These are phyloP conservation scores for Craterocephalus amniculus DNA, from an alignment of 2,797 vertebrate species.

Conservation along the genomic window DNA sequence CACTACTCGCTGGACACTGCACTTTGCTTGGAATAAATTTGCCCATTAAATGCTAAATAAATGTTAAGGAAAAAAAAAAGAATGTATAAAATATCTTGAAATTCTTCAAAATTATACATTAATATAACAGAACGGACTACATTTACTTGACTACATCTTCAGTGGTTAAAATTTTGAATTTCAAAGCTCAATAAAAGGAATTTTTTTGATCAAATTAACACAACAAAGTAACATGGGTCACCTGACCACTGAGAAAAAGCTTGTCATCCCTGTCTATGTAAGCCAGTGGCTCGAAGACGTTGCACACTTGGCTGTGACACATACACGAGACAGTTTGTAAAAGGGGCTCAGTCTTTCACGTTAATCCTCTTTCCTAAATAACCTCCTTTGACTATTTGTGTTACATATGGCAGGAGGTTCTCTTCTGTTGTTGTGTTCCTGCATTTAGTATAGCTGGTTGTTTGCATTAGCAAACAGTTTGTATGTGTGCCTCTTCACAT, in stretches of 20 bases:
- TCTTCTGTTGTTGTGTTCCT: constrained; percentile 8
- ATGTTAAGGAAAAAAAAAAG: neutral
- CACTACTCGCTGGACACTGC: neutral
- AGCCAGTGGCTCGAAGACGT: constrained; percentile 1
- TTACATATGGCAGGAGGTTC: constrained; percentile 11
- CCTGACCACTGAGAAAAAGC: too few species aligned
- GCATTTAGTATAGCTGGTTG: constrained; percentile 3
- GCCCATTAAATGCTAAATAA: neutral
- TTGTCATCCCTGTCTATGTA: neutral
- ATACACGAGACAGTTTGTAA: constrained; percentile 1
- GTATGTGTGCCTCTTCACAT: constrained; percentile 41
- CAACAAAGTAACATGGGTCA: neutral
- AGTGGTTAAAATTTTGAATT: neutral
- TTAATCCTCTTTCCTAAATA: constrained; percentile 22
- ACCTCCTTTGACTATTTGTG: constrained; percentile 23
- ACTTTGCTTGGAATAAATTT: neutral
- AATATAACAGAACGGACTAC: neutral
- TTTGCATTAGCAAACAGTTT: constrained; percentile 1
- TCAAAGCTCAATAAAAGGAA: neutral
- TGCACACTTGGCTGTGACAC: neutral
- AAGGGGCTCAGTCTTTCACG: constrained; percentile 15
- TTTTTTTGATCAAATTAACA: too few species aligned
- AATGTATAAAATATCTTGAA: neutral
- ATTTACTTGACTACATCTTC: neutral
- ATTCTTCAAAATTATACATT: neutral